These are phyloP conservation scores for Blennius ocellaris DNA, from an alignment of 2,113 vertebrate genomes.

Conservation along the genomic window DNA sequence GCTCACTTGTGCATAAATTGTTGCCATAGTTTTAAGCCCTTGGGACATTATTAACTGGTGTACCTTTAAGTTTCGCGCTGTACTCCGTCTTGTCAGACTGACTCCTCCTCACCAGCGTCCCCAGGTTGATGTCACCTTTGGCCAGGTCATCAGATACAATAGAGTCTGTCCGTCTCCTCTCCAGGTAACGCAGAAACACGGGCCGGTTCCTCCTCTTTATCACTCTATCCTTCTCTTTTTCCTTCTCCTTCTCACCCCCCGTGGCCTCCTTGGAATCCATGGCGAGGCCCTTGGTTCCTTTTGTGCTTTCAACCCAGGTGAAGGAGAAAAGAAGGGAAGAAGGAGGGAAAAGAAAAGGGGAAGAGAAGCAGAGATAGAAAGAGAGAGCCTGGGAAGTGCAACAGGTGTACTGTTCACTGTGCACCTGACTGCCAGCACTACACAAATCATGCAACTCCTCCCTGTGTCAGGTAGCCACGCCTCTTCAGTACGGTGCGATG, in stretches of 20 bases:
- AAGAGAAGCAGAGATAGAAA: constrained; percentile 6
- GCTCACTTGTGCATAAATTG: constrained; percentile 51
- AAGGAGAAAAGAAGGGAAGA: constrained; percentile 40
- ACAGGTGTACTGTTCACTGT: constrained; percentile 82
- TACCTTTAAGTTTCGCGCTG: constrained; percentile 95
- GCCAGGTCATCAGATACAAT: constrained; percentile 79
- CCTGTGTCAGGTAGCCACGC: constrained; percentile 73
- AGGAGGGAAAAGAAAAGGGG: constrained; percentile 25
- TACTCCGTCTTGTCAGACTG: constrained; percentile 98
- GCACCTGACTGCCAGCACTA: constrained; percentile 81
- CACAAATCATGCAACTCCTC: constrained; percentile 85
- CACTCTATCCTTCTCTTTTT: constrained; percentile 80
- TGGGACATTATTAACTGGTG: constrained; percentile 60
- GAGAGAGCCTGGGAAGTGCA: constrained; percentile 75
- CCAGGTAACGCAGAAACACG: constrained; percentile 89
- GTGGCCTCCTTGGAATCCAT: constrained; percentile 84
- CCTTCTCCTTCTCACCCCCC: constrained; percentile 76
- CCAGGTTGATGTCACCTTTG: constrained; percentile 85
- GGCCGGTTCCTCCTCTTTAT: constrained; percentile 86
- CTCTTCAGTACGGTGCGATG: constrained; percentile 57
- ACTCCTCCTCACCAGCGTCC: constrained; percentile 90
- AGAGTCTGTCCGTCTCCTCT: constrained; percentile 94
- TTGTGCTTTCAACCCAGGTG: constrained; percentile 32
- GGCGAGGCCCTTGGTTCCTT: constrained; percentile 40
- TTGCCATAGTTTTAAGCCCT: constrained; percentile 71